A percentile compares a stretch with the other conserved stretches of the same genome.
These are phyloP conservation scores for Pungitius pungitius DNA, from an alignment of 2,113 vertebrate genomes.

Conservation along the genomic window DNA sequence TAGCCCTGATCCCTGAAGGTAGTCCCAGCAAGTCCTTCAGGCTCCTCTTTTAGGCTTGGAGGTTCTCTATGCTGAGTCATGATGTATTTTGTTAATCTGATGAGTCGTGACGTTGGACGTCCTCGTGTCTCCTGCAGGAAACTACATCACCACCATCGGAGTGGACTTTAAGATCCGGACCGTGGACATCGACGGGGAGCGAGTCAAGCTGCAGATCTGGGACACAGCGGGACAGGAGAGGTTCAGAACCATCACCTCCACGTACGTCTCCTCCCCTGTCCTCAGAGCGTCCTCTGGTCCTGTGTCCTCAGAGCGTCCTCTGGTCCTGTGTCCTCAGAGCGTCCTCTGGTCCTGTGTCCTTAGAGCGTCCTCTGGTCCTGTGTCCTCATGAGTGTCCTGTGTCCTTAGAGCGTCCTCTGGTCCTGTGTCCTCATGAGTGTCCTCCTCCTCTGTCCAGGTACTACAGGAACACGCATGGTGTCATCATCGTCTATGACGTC, in stretches of 20 bases:
- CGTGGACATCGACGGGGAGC: constrained; percentile 83
- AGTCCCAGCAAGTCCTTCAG: too few relatives aligned
- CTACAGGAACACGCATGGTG: constrained; percentile 87
- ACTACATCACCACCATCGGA: constrained; percentile 88
- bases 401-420: too few relatives aligned
- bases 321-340: not conserved
- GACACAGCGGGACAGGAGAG: constrained; percentile 87
- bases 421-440: too few relatives aligned
- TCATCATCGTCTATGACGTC: constrained; percentile 88
- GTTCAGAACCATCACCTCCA: constrained; percentile 87
- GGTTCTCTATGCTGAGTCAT: too few relatives aligned
- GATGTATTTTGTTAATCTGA: too few relatives aligned
- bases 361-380: not conserved
- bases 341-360: not conserved
- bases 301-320: not conserved
- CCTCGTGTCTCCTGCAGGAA: constrained; percentile 65
- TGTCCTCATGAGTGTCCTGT: too few relatives aligned
- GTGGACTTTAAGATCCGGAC: constrained; percentile 88
- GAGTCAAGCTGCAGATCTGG: constrained; percentile 88
- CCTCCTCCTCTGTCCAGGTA: constrained; percentile 72
- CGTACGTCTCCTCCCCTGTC: constrained; percentile 61
- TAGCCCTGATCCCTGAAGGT: too few relatives aligned
- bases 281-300: not conserved
- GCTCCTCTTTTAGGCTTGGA: too few relatives aligned
- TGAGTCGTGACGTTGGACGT: too few relatives aligned